Evolutionary conservation across 2,797 vertebrate species (phyloP).

Genomic region (Psittacula derbiana): DNA sequence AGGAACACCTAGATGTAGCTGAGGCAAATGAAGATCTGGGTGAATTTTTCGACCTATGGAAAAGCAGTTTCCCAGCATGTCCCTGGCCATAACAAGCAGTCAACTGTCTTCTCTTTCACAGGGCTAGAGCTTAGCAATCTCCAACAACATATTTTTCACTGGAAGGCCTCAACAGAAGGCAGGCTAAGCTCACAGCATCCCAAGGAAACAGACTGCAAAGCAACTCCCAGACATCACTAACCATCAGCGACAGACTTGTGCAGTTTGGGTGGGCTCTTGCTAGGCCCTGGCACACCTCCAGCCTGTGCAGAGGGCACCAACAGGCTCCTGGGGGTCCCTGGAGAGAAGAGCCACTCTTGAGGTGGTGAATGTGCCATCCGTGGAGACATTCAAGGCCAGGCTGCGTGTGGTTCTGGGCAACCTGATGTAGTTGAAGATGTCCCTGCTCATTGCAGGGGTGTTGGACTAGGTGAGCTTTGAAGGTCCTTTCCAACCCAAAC

Average conservation of each 20-base stretch:
- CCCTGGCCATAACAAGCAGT: not conserved
- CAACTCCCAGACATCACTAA: not conserved
- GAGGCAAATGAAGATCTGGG: not conserved
- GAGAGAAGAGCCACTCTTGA: not conserved
- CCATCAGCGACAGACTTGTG: not conserved
- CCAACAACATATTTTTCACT: not conserved
- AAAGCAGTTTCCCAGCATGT: not conserved
- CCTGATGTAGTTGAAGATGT: not conserved
- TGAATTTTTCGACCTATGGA: accelerated
- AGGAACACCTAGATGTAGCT: no score
- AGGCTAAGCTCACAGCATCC: not conserved
- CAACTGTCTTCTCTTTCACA: not conserved
- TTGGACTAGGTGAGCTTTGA: not conserved
- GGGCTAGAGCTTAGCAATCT: not conserved
- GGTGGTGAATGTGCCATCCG: not conserved
- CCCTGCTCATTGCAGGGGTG: not conserved
- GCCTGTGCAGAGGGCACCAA: not conserved
- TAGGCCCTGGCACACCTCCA: not conserved
- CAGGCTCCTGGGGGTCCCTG: not conserved
- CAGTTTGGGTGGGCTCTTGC: not conserved
- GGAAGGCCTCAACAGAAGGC: not conserved
- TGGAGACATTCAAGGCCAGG: not conserved
- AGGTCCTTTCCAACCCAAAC: not conserved
- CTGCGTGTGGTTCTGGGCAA: not conserved
- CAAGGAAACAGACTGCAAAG: not conserved